phyloP scores from a whole-genome alignment of 2,888 invertebrate genomes.

The Xestia c-nigrum region DNA sequence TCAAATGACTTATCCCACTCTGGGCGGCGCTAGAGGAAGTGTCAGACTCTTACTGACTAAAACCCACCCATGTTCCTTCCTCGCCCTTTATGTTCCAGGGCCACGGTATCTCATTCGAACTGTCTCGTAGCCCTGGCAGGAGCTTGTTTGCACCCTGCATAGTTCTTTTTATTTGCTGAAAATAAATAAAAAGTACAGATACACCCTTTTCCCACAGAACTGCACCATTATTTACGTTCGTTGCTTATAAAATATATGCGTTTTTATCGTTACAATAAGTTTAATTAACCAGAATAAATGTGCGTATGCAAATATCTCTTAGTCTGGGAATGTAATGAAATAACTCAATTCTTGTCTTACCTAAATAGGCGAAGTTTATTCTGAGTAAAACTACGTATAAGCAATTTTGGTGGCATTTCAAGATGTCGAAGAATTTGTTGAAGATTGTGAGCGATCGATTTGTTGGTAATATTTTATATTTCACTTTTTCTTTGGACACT shows the following conservation, averaged over 20 bases:
- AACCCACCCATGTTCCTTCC: too few species aligned
- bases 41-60: too few species aligned
- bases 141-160: too few species aligned
- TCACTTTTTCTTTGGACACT: not conserved
- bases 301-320: conserved; percentile 50
- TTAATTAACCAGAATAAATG: conserved; percentile 48
- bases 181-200: not conserved
- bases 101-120: too few species aligned
- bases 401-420: conserved; percentile 11
- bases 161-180: too few species aligned
- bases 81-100: too few species aligned
- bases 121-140: too few species aligned
- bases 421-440: conserved; percentile 14
- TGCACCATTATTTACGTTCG: conserved; percentile 36
- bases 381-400: conserved; percentile 3
- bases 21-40: too few species aligned
- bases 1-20: too few species aligned
- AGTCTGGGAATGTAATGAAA: conserved; percentile 31
- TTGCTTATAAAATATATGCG: conserved; percentile 24
- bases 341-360: conserved; percentile 27
- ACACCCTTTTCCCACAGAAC: not conserved
- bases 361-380: conserved; percentile 34
- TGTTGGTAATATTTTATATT: not conserved
- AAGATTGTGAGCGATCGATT: not conserved
- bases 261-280: conserved; percentile 51